Conservation (phyloP, 2,797 vertebrate species). For the Urosaurus nigricauda region DNA sequence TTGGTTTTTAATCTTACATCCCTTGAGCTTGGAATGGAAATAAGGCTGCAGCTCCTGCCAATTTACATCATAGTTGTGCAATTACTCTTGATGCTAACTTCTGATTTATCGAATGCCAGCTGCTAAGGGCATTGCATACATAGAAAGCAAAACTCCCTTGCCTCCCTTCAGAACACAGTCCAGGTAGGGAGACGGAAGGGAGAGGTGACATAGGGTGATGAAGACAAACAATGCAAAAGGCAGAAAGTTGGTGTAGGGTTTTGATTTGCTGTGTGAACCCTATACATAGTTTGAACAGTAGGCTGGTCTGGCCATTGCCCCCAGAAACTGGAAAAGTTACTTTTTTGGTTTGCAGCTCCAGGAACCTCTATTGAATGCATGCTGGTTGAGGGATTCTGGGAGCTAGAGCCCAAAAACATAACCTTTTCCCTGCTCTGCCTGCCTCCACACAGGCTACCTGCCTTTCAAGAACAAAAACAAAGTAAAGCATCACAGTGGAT, state of each 20-base stretch:
- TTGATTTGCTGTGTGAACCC: no score
- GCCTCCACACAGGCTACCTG: not conserved
- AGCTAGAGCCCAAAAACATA: no score
- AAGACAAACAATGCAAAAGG: not conserved
- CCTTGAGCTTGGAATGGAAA: constrained; percentile 31
- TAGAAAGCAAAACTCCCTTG: constrained; percentile 3
- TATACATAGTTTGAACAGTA: not conserved
- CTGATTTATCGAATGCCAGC: constrained; percentile 68
- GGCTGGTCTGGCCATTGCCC: not conserved
- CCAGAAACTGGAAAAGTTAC: no score
- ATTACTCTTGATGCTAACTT: constrained; percentile 57
- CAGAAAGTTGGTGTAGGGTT: no score
- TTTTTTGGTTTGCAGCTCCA: no score
- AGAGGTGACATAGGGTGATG: not conserved
- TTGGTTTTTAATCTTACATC: constrained; percentile 17
- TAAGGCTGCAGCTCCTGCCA: constrained; percentile 48
- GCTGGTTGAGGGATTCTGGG: no score
- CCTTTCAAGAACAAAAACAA: not conserved
- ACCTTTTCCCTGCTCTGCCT: not conserved
- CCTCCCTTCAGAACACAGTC: not conserved
- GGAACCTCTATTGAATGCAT: no score
- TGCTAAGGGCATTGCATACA: constrained; percentile 50
- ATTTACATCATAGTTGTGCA: constrained; percentile 62
- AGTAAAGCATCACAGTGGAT: not conserved
- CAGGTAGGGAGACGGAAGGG: not conserved